Conservation (phyloP, 2,888 invertebrate genomes). For the Cephalotes varians region DNA sequence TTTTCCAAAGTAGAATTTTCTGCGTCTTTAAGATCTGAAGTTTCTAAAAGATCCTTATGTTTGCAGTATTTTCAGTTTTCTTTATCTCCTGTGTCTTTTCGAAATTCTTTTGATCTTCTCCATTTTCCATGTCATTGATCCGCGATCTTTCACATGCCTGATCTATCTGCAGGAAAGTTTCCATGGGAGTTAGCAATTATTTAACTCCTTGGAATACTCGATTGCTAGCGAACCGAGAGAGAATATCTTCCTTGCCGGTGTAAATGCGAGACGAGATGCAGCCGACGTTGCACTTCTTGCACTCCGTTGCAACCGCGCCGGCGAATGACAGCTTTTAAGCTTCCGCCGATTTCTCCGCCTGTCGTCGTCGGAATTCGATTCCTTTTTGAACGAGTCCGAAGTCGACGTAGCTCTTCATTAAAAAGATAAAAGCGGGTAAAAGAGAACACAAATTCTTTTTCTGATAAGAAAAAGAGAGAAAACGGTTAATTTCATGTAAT, state of each 20-base stretch:
- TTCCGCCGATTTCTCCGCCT: slow-evolving; percentile 47
- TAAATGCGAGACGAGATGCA: slow-evolving; percentile 51
- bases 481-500: slow-evolving; percentile 1
- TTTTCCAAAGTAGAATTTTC: slow-evolving; percentile 36
- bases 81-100: slow-evolving; percentile 25
- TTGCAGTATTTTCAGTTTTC: slow-evolving; percentile 31
- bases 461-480: background rate
- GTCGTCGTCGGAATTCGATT: slow-evolving; percentile 50
- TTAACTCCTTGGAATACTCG: slow-evolving; percentile 53
- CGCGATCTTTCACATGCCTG: slow-evolving; percentile 42
- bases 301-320: slow-evolving; percentile 46
- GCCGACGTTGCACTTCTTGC: slow-evolving; percentile 56
- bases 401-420: slow-evolving; percentile 44
- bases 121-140: slow-evolving; percentile 52
- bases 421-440: slow-evolving; percentile 30
- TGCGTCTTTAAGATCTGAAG: slow-evolving; percentile 30
- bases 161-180: slow-evolving; percentile 41
- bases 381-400: slow-evolving; percentile 20
- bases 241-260: slow-evolving; percentile 37
- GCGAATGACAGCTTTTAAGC: slow-evolving; percentile 55
- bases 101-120: slow-evolving; percentile 49
- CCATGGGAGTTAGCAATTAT: slow-evolving; percentile 52
- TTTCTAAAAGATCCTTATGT: slow-evolving; percentile 5
- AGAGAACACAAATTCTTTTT: background rate
- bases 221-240: slow-evolving; percentile 47